Percentiles rank a stretch among this genome's conserved stretches.
These are phyloP conservation scores for Operophtera brumata DNA, from an alignment of 2,888 invertebrate species.

Conservation along the genomic window DNA sequence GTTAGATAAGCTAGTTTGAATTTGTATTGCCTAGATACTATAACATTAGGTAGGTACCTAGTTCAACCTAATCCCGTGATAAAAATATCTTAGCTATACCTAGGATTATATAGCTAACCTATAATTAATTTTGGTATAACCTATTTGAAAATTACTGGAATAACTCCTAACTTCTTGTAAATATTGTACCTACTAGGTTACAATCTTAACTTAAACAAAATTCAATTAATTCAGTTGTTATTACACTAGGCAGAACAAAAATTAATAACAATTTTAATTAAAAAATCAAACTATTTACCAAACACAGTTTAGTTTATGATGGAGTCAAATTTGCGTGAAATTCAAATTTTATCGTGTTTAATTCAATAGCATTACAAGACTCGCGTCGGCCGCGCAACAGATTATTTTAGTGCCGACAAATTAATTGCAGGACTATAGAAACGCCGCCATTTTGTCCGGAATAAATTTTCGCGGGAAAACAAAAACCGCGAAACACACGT, in stretches of 20 bases:
- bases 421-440: conserved; percentile 44
- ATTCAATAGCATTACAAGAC: conserved; percentile 47
- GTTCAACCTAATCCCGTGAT: no score
- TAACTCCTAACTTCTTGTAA: no score
- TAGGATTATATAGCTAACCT: no score
- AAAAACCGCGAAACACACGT: conserved; percentile 45
- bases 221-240: conserved; percentile 19
- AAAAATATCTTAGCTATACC: no score
- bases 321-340: conserved; percentile 75
- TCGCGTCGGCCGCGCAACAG: conserved; percentile 21
- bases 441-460: conserved; percentile 47
- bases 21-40: no score
- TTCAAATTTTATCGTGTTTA: conserved; percentile 69
- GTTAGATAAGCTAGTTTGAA: no score
- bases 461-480: conserved; percentile 55
- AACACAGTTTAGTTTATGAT: conserved; percentile 75
- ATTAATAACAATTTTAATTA: conserved; percentile 74
- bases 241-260: conserved; percentile 49
- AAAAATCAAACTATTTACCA: conserved; percentile 77
- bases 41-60: no score
- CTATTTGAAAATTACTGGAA: no score
- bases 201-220: conserved; percentile 24
- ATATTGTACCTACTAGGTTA: conserved; percentile 6
- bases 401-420: conserved; percentile 61
- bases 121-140: no score